Conservation (phyloP, 2,797 vertebrate genomes). For the Acrocephalus scirpaceus region DNA sequence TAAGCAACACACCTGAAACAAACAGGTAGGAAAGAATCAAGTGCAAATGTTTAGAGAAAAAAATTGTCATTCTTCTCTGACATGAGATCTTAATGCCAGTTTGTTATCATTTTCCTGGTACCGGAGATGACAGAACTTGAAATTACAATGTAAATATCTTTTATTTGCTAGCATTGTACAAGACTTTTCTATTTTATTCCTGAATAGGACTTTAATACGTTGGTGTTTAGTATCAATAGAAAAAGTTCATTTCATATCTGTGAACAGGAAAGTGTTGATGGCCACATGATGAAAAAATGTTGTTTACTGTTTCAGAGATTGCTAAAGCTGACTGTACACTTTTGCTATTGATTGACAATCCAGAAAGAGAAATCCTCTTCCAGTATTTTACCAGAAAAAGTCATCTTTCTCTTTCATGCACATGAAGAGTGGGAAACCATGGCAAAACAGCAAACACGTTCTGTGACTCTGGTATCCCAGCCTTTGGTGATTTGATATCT, state of each 20-base stretch:
- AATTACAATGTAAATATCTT: neutral
- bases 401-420: neutral
- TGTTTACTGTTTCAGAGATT: neutral
- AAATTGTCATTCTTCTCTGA: neutral
- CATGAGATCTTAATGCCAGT: neutral
- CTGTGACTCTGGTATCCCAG: neutral
- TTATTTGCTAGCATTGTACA: neutral
- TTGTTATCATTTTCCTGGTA: neutral
- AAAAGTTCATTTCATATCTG: neutral
- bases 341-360: neutral
- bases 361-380: neutral
- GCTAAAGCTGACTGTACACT: neutral
- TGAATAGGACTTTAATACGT: neutral
- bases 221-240: neutral
- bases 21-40: slow-evolving; percentile 3
- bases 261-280: neutral
- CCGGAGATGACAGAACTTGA: neutral
- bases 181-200: neutral
- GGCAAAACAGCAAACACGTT: neutral
- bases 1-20: slow-evolving; percentile 16
- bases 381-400: neutral
- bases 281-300: neutral
- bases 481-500: neutral
- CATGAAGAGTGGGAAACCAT: neutral
- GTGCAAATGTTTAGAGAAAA: neutral